Evolutionary conservation across 2,888 invertebrate genomes (phyloP), one percentile per base, ranked within the genome.

Genomic region (Dryadula phaetusa): DNA sequence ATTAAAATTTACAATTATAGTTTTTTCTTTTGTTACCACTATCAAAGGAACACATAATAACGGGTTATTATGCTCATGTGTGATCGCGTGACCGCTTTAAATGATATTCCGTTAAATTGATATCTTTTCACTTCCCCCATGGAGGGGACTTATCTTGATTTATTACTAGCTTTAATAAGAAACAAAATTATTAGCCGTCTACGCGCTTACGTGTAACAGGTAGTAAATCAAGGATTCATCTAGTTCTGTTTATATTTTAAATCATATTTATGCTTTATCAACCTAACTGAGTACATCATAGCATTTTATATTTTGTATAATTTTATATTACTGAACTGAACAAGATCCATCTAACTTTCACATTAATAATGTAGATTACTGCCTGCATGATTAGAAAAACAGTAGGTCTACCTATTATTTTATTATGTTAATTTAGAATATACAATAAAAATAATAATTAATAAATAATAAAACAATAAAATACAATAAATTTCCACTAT

Each of bases 81-180:
- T 69, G 74, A 67, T 85, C 80, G 86, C 87, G 87, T 87, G 86
- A 85, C 84, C 77, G 69, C 72, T 70, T 74, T 74, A 72, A 71
- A 74, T 73, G 79, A 77, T 79, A 80, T 82, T 78, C 79, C 77
- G 79, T 82, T 82, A 82, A 84, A 85, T 82, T 80, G 83, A 84
- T 86, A 86, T 84, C 84, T 83, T 82, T 79, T 78, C 84, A 83
- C 81, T 84, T 82, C 83, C 80, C 80, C 79, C 75, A 77, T 75
- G 68, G 73, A 78, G 75, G 74, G 74, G 69, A 74, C 74, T 79
- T 83, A 82, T 86, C 82, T 81, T 86, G 83, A 86, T 87, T 84
- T 86, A 87, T 82, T 75, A 71, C 73, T 62, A 67, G 72, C 75
- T 73, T 74, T 82, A 80, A 77, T 78, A 77, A 73, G 72, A 76